A percentile compares a stretch with the other conserved stretches of the same genome.
These are phyloP conservation scores for Syrmaticus mikado DNA, from an alignment of 2,113 vertebrate genomes.

Conservation along the genomic window DNA sequence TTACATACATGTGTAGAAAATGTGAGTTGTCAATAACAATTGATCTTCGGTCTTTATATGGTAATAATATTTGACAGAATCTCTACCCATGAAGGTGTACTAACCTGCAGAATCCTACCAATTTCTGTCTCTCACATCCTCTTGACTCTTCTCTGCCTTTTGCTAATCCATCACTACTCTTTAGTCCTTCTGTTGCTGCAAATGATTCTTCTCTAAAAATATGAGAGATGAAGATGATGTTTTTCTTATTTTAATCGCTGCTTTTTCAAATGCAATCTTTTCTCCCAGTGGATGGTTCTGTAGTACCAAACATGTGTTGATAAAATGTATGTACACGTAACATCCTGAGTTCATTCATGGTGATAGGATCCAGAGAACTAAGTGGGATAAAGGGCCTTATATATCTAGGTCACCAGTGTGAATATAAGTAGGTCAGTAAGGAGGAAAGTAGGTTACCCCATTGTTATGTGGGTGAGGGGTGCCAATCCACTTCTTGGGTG, in stretches of 20 bases:
- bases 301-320: background rate
- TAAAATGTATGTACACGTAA: background rate
- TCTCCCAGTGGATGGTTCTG: background rate
- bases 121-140: background rate
- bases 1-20: background rate
- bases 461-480: conserved; percentile 9
- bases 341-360: background rate
- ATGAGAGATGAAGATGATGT: background rate
- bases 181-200: background rate
- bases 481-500: background rate
- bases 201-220: background rate
- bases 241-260: background rate
- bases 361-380: background rate
- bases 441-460: conserved; percentile 50
- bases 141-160: background rate
- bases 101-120: background rate
- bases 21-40: background rate
- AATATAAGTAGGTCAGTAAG: conserved; percentile 65
- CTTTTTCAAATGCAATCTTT: background rate
- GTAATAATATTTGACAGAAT: background rate
- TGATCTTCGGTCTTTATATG: background rate
- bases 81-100: background rate
- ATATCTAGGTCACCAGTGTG: conserved; percentile 6
- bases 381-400: background rate
- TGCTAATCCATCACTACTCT: background rate